phyloP scores from a whole-genome alignment of 35 echinoderm and acorn worm genomes.

The Nesometra sesokonis region DNA sequence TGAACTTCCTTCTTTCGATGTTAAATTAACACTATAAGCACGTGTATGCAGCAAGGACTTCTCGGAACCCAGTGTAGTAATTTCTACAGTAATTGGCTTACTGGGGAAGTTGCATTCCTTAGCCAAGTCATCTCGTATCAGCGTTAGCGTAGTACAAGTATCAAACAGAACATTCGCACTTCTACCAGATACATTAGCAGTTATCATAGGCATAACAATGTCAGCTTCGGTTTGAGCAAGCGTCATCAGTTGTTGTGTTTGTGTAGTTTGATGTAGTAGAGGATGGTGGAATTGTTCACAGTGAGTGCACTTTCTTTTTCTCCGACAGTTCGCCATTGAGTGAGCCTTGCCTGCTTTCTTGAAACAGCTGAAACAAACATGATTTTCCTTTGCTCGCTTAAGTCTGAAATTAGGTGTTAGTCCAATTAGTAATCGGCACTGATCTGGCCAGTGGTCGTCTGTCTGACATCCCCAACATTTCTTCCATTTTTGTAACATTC shows the following conservation, averaged over 20 bases:
- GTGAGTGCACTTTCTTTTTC: slow-evolving; percentile 13
- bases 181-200: not conserved
- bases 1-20: not conserved
- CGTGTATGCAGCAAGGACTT: not conserved
- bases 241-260: not conserved
- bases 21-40: not conserved
- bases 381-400: slow-evolving; percentile 24
- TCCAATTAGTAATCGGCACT: not conserved
- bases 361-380: slow-evolving; percentile 37
- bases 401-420: slow-evolving; percentile 10
- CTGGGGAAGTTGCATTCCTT: slow-evolving; percentile 28
- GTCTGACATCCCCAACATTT: slow-evolving; percentile 19
- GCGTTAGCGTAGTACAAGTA: not conserved
- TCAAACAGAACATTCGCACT: not conserved
- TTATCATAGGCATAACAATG: slow-evolving; percentile 11
- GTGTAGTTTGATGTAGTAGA: slow-evolving; percentile 12
- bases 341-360: slow-evolving; percentile 41
- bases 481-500: not conserved
- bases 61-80: slow-evolving; percentile 15
- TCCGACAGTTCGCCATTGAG: slow-evolving; percentile 10
- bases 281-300: slow-evolving; percentile 9
- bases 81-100: slow-evolving; percentile 1
- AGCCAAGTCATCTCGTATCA: not conserved
- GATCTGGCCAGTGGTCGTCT: slow-evolving; percentile 27
- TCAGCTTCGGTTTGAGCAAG: not conserved